Evolutionary conservation across 2,797 vertebrate genomes (phyloP), one percentile per base, ranked within the genome.

Genomic region (Schizopygopsis malacanthus): DNA sequence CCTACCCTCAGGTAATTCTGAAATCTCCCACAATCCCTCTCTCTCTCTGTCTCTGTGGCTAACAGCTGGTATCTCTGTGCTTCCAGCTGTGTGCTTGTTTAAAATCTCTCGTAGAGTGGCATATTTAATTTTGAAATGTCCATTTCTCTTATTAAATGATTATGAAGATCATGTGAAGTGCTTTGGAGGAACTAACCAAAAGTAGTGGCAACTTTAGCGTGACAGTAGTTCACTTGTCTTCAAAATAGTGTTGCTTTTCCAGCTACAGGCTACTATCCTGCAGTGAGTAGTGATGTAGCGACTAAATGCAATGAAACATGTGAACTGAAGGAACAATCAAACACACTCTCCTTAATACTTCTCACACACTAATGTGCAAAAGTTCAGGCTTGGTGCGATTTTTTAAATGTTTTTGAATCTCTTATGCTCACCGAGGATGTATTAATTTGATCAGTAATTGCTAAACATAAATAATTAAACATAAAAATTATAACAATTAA

Each of bases 21-120:
- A 81, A 73, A 79, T 81, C 77, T 81, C 56, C 78, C 56, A 85
- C 78, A 86, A 81, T 82, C 80, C 71, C 33, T 33, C 33, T 33
- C 33, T 22, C 65, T 70, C 33, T 70, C 65, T 28, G 63, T 56
- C 11, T 67, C 79, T 70, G 83, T 33, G 50, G 50, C 41, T 67
- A 84, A 84, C 47, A 77, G 45, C 83, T 84, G 83, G 63, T 70
- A 43, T 78, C 65, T 47, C 25, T 71, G 75, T 70, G 82, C 39
- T 78, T 79, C 63, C 75, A 79, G 83, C 22, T 69, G 45, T 77
- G 73, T 77, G 82, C 61, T 69, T 69, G 33, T 78, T 41, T 69
- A 84, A 77, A 67, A 84, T 70, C 73, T 79, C 75, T 84, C 33
- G 2, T 25, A 69, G 47, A 84, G 16, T 54, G 61, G 28, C 61